phyloP scores from a whole-genome alignment of 2,113 vertebrate genomes.

The Ciconia boyciana region DNA sequence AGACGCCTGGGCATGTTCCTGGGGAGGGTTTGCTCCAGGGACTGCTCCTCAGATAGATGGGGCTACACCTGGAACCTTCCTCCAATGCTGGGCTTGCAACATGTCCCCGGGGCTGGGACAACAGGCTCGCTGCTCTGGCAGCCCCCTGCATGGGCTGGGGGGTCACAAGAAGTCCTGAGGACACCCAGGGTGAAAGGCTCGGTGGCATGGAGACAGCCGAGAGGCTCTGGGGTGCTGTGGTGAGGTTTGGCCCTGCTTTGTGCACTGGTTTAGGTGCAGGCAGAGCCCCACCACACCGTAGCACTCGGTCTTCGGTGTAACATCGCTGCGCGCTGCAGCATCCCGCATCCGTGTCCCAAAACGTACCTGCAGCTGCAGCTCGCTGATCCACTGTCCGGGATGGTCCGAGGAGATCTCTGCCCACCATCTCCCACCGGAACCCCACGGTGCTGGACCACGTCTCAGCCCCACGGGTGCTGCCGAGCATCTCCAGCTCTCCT shows the following conservation, averaged over 20 bases:
- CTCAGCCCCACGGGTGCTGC: rapidly evolving
- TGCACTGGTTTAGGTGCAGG: neutral
- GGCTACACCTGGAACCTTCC: neutral
- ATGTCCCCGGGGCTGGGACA: neutral
- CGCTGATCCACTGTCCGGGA: rapidly evolving
- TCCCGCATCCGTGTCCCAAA: neutral
- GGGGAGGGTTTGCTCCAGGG: neutral
- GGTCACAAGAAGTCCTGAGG: neutral
- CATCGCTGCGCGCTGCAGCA: neutral
- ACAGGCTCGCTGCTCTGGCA: neutral
- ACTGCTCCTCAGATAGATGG: neutral
- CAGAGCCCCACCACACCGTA: rapidly evolving
- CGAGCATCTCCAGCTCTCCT: neutral
- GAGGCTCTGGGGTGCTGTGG: neutral
- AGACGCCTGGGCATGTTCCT: neutral
- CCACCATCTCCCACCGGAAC: neutral
- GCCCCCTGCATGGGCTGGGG: neutral
- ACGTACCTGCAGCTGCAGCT: neutral
- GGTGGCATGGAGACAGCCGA: neutral
- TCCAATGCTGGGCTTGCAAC: neutral
- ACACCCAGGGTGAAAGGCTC: neutral
- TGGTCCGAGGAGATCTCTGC: neutral
- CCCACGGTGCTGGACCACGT: rapidly evolving
- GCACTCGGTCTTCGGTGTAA: too few relatives aligned
- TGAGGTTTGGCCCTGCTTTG: neutral